Conservation (phyloP, 2,797 vertebrate species). For the Xenopus petersii region DNA sequence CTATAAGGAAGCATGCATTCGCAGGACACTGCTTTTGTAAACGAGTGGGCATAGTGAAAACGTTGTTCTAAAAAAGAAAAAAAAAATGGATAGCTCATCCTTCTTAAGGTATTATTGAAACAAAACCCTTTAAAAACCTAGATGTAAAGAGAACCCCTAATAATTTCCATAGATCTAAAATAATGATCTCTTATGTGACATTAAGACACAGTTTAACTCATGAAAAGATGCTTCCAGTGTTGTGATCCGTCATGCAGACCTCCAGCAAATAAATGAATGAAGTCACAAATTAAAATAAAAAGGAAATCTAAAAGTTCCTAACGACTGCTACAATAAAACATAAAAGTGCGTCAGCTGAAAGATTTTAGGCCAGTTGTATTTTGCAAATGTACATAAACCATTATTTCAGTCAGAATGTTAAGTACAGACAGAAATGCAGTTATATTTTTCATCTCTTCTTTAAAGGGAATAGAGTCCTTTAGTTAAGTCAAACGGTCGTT, state of each 20-base stretch:
- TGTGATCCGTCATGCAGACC: slow-evolving; percentile 58
- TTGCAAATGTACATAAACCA: slow-evolving; percentile 70
- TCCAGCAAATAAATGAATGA: slow-evolving; percentile 54
- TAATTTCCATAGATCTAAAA: background rate
- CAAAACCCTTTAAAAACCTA: background rate
- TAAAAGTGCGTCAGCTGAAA: slow-evolving; percentile 73
- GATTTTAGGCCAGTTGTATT: slow-evolving; percentile 71
- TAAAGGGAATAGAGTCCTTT: slow-evolving; percentile 69
- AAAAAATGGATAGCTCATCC: too few species aligned
- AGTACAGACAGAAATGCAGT: slow-evolving; percentile 68
- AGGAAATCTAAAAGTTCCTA: slow-evolving; percentile 69
- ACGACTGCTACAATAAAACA: slow-evolving; percentile 66
- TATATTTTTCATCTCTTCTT: slow-evolving; percentile 49
- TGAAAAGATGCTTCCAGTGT: slow-evolving; percentile 26
- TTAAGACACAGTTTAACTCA: background rate
- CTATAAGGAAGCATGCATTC: background rate
- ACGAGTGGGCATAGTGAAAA: too few species aligned
- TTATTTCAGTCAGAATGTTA: slow-evolving; percentile 67
- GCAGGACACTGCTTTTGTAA: too few species aligned
- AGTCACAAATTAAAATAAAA: slow-evolving; percentile 57
- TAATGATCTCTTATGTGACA: background rate
- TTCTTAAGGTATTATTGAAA: too few species aligned
- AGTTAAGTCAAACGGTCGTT: slow-evolving; percentile 69
- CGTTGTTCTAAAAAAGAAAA: too few species aligned
- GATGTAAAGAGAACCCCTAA: background rate